Base-by-base conservation (phyloP, 2,888 invertebrate genomes). In the Eupithecia centaureata region DNA sequence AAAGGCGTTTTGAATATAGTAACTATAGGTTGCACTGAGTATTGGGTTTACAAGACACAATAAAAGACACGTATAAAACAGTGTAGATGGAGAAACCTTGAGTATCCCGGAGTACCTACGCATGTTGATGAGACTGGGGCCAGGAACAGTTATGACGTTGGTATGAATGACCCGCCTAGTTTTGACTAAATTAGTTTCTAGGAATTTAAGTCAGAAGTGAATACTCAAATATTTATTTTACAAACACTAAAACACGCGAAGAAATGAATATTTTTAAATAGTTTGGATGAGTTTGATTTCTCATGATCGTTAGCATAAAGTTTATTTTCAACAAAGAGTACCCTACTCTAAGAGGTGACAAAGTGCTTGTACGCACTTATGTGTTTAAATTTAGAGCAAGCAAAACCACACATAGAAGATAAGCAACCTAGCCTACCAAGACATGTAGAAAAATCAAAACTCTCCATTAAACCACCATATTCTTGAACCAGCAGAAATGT, bases 401-500 rank as follows among this genome's bases (percentile, higher is more conserved):
- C 22, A 47, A 47, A 12, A n/a, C n/a, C n/a, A n/a, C n/a, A n/a
- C n/a, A n/a, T n/a, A n/a, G 18, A 18, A n/a, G n/a, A 10, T 18
- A 18, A 18, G 10, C 47, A 22, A 47, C 47, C 47, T n/a, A n/a
- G n/a, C n/a, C 47, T 22, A 47, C 22, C 18, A 47, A 22, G 22
- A 12, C 22, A 47, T 47, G 4, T 22, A 47, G 22, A 47, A 47
- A 47, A 47, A 42, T 18, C 18, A 42, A 22, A 47, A 18, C 10
- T 18, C 3, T 22, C 10, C 2, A 18, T 18, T 18, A 42, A 42
- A 42, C 18, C 47, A 47, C 22, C 22, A 3, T 22, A 47, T 47
- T 47, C 22, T 47, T 22, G 47, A 47, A 47, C 47, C 58, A 30
- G 33, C 57, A 76, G 3, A 56, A 25, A 28, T 42, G 10, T 54